phyloP scores from a whole-genome alignment of 2,113 vertebrate genomes.

The Chunga burmeisteri region DNA sequence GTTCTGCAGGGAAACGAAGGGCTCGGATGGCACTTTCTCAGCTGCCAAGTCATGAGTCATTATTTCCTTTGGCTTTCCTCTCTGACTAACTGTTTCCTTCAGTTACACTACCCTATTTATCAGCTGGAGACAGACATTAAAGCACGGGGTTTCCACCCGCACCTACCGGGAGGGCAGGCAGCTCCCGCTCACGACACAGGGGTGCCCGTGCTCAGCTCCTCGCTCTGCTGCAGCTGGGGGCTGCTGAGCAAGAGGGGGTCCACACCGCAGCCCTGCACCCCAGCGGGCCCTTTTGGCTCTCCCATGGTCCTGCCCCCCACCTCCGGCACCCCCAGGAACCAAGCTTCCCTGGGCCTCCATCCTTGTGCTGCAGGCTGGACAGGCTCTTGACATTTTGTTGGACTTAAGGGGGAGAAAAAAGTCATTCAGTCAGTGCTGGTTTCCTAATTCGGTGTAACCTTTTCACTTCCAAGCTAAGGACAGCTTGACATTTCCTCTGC shows the following conservation, averaged over 20 bases:
- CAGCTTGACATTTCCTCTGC: background rate
- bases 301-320: accelerated
- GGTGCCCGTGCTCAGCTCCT: background rate
- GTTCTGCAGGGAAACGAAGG: background rate
- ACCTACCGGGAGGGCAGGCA: background rate
- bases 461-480: constrained; percentile 13
- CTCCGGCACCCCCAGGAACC: background rate
- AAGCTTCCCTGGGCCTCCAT: background rate
- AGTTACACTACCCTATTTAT: background rate
- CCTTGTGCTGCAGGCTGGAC: background rate
- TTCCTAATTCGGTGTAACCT: background rate
- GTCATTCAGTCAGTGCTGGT: background rate
- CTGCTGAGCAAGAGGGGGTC: accelerated
- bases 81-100: background rate
- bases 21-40: background rate
- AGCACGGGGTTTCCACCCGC: background rate
- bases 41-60: constrained; percentile 1
- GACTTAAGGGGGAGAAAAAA: background rate
- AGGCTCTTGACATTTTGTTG: background rate
- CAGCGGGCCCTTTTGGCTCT: background rate
- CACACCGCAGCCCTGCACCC: accelerated
- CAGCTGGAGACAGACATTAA: background rate
- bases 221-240: background rate
- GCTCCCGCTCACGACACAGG: background rate
- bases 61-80: constrained; percentile 15